Percentiles rank a stretch among this genome's conserved stretches.
Conservation (phyloP, 2,113 vertebrate genomes). For the Corydoras maculifer region DNA sequence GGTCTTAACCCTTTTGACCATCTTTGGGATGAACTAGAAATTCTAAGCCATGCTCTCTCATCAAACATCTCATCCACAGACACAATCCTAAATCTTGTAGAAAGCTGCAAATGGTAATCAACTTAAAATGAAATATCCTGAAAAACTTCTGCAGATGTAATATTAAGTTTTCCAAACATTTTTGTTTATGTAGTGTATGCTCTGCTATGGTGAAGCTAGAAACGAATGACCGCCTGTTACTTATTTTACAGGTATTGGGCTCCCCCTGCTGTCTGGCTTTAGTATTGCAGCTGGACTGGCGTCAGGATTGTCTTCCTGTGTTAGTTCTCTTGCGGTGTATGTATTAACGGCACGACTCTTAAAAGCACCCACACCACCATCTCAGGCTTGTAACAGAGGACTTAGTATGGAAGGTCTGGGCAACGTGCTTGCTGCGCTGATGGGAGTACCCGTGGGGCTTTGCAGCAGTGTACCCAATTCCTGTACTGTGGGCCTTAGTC, state of each 20-base stretch:
- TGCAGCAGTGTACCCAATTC: constrained; percentile 71
- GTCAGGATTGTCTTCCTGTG: constrained; percentile 66
- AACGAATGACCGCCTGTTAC: no score
- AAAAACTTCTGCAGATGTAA: no score
- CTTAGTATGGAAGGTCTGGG: constrained; percentile 70
- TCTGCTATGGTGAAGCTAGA: no score
- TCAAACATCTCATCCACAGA: no score
- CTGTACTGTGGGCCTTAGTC: constrained; percentile 62
- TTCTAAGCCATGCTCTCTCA: no score
- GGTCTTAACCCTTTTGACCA: no score
- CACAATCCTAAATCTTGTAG: no score
- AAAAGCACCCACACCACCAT: constrained; percentile 51
- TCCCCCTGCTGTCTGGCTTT: constrained; percentile 64
- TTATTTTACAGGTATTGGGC: constrained; percentile 58
- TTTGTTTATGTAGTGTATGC: no score
- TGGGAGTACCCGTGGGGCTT: constrained; percentile 62
- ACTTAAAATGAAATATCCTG: no score
- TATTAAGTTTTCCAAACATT: no score
- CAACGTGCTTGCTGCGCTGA: constrained; percentile 67
- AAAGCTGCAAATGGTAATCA: no score
- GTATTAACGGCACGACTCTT: constrained; percentile 63
- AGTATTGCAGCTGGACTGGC: constrained; percentile 62
- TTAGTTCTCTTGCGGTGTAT: constrained; percentile 71
- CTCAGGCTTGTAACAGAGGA: constrained; percentile 66
- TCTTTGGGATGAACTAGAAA: no score